These are phyloP conservation scores for Hypsibius dujardini DNA, from an alignment of 1,140 invertebrate genomes.

Conservation along the genomic window DNA sequence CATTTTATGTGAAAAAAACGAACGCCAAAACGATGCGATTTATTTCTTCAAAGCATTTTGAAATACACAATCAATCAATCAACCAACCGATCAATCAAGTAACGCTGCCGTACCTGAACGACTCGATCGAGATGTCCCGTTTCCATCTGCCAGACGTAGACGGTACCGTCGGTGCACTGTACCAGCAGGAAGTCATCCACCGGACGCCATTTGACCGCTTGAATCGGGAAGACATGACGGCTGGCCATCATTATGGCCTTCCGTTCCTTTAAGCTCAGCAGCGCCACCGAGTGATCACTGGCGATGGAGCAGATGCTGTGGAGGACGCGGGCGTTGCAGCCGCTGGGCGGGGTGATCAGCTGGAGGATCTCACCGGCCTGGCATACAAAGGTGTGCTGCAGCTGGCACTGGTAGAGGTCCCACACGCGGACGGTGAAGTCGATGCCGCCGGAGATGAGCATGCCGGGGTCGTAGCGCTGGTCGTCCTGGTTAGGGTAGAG, in stretches of 20 bases:
- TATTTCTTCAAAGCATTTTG: too few species aligned
- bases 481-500: slow-evolving; percentile 83
- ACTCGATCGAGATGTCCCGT: slow-evolving; percentile 92
- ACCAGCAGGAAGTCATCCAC: slow-evolving; percentile 95
- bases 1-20: too few species aligned
- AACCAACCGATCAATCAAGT: too few species aligned
- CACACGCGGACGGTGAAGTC: slow-evolving; percentile 95
- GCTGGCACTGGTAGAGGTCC: slow-evolving; percentile 74
- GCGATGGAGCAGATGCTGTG: slow-evolving; percentile 91
- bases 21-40: too few species aligned
- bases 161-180: slow-evolving; percentile 87
- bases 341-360: slow-evolving; percentile 71
- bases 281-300: slow-evolving; percentile 85
- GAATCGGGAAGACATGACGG: slow-evolving; percentile 84
- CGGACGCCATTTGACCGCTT: slow-evolving; percentile 87
- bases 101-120: too few species aligned
- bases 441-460: slow-evolving; percentile 81
- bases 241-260: slow-evolving; percentile 88
- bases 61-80: too few species aligned
- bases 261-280: slow-evolving; percentile 76
- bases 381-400: slow-evolving; percentile 85
- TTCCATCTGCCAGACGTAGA: slow-evolving; percentile 99
- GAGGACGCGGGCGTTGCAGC: slow-evolving; percentile 72
- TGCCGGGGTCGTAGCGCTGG: slow-evolving; percentile 71
- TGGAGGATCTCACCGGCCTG: slow-evolving; percentile 71